Conservation (phyloP, 2,888 invertebrate species). For the Anaspis maculata region DNA sequence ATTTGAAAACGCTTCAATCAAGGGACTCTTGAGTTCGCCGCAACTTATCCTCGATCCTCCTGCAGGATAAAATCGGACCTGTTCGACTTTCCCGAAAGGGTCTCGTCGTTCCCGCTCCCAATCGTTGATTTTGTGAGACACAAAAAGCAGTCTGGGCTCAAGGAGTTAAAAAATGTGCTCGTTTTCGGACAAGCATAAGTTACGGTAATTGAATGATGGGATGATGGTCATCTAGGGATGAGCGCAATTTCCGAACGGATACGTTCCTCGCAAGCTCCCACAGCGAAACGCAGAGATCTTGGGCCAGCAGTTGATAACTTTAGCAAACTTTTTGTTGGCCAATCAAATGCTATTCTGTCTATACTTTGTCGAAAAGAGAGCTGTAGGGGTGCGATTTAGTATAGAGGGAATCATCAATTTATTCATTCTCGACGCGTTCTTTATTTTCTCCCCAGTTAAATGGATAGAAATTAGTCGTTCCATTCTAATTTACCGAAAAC, state of each 20-base stretch:
- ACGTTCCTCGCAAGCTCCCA: constrained; percentile 3
- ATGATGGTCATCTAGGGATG: constrained; percentile 42
- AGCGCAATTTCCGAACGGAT: constrained; percentile 34
- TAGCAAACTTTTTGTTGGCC: constrained; percentile 42
- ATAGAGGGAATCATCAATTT: too few species aligned
- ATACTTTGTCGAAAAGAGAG: constrained; percentile 38
- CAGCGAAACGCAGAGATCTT: constrained; percentile 24
- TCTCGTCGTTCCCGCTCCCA: too few species aligned
- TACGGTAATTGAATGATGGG: too few species aligned
- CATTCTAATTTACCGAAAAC: constrained; percentile 6
- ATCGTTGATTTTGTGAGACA: too few species aligned
- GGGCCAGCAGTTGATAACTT: constrained; percentile 38
- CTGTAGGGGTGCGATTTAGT: too few species aligned
- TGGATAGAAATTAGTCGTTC: constrained; percentile 17
- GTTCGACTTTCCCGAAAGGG: background rate
- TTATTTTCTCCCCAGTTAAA: constrained; percentile 19
- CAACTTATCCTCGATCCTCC: constrained; percentile 32
- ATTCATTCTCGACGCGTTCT: constrained; percentile 22
- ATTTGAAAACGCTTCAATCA: constrained; percentile 44
- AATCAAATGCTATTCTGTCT: constrained; percentile 43
- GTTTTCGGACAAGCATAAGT: background rate
- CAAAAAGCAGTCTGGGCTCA: background rate
- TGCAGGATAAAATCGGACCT: constrained; percentile 13
- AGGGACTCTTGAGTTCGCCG: constrained; percentile 41
- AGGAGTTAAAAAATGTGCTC: background rate